Conservation (phyloP, 2,888 invertebrate genomes). For the Cistogaster globosa region DNA sequence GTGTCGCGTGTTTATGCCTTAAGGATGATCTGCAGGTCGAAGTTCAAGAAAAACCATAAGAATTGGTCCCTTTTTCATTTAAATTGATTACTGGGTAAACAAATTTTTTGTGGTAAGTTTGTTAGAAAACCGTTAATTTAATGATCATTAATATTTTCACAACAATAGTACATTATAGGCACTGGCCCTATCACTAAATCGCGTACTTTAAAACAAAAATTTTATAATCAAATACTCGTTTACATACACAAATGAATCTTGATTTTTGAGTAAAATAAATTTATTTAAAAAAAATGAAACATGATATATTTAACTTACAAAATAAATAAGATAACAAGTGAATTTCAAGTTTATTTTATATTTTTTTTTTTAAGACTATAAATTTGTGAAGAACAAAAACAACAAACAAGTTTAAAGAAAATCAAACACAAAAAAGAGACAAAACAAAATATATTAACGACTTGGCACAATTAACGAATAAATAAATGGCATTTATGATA, state of each 20-base stretch:
- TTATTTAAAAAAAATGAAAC: neutral
- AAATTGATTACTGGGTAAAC: no score
- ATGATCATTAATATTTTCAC: no score
- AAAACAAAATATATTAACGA: neutral
- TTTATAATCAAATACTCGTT: no score
- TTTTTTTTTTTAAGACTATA: neutral
- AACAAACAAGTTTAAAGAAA: conserved; percentile 21
- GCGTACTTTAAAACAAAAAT: no score
- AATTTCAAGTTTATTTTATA: conserved; percentile 3
- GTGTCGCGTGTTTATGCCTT: no score
- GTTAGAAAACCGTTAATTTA: no score
- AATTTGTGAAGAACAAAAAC: conserved; percentile 1
- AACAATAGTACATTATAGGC: no score
- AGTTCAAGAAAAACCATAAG: no score
- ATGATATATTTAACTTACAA: conserved; percentile 27
- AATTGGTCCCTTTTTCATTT: no score
- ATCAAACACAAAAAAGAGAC: conserved; percentile 4
- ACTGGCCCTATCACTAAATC: no score
- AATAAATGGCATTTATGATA: conserved; percentile 1
- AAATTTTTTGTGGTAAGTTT: no score
- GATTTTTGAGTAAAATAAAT: neutral
- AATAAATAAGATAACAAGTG: conserved; percentile 35
- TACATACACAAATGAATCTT: neutral
- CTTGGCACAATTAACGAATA: conserved; percentile 23
- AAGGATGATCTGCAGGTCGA: no score